These are phyloP conservation scores for Heterocephalus glaber DNA, from an alignment of 2,113 vertebrate species.

Conservation along the genomic window DNA sequence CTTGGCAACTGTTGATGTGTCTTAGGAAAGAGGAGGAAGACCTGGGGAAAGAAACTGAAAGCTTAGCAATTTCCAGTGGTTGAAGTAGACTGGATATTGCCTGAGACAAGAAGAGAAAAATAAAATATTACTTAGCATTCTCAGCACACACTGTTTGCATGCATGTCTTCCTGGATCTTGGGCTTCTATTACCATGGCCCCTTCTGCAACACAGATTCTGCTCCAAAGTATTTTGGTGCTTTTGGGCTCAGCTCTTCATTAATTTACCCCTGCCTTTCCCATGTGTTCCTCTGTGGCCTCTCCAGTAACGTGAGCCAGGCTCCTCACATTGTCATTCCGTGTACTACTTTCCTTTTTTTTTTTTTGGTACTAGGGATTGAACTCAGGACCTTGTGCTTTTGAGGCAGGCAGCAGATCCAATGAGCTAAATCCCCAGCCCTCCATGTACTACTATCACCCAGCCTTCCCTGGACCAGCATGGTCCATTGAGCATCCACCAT, in stretches of 20 bases:
- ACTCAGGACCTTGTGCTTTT: too few species aligned
- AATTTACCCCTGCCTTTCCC: background rate
- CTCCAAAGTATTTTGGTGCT: background rate
- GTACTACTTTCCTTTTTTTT: too few species aligned
- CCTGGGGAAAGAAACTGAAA: background rate
- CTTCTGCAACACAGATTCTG: background rate
- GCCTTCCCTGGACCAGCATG: background rate
- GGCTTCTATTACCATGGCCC: rapidly evolving
- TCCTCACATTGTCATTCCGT: rapidly evolving
- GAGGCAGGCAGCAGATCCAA: too few species aligned
- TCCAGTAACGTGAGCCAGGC: background rate
- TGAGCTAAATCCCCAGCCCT: too few species aligned
- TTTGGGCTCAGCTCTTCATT: background rate
- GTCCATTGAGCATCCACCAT: background rate
- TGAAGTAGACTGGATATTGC: background rate
- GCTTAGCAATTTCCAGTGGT: background rate
- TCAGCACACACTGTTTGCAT: rapidly evolving
- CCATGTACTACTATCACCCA: rapidly evolving
- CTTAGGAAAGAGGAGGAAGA: background rate
- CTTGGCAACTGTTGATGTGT: background rate
- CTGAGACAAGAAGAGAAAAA: background rate
- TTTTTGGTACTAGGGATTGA: too few species aligned
- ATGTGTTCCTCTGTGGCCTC: background rate
- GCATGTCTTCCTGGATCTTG: background rate
- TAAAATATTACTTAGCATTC: background rate